These are phyloP conservation scores for Myiozetetes cayanensis DNA, from an alignment of 2,113 vertebrate species.

Conservation along the genomic window DNA sequence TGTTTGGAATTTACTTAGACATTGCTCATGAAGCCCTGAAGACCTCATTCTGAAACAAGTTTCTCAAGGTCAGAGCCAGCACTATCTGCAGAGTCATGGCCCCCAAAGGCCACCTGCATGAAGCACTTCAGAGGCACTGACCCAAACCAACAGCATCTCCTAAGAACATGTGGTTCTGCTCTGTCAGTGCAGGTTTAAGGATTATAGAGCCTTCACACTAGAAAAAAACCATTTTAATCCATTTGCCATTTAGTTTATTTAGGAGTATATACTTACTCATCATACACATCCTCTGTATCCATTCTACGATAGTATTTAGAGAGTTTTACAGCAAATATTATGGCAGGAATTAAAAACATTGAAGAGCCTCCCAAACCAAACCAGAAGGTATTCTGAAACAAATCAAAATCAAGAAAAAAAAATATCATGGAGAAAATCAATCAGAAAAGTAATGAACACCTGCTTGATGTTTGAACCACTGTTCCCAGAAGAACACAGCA, in stretches of 20 bases:
- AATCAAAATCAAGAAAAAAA: not conserved
- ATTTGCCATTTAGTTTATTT: not conserved
- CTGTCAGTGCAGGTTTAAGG: not conserved
- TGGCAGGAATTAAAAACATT: constrained; percentile 85
- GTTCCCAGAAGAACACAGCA: not conserved
- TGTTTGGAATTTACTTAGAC: not conserved
- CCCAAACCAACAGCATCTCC: not conserved
- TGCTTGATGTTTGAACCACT: not conserved
- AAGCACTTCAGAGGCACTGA: not conserved
- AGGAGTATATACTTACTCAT: constrained; percentile 83
- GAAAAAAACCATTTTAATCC: not conserved
- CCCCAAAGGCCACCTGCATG: not conserved
- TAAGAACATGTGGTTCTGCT: not conserved
- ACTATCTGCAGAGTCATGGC: not conserved
- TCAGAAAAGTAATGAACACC: not conserved
- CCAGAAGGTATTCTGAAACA: constrained; percentile 92
- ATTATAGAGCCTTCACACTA: not conserved
- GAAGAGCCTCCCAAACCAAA: constrained; percentile 90
- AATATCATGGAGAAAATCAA: not conserved
- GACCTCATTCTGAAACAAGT: not conserved
- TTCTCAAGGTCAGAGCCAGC: not conserved
- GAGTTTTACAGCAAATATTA: constrained; percentile 90
- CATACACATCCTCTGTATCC: constrained; percentile 97
- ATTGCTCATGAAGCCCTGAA: not conserved
- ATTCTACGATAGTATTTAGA: constrained; percentile 95